Evolutionary conservation across 2,113 vertebrate genomes (phyloP).

Genomic region (rabbit (Oryctolagus cuniculus)): mOryCun1.1 NC_091442.1:30257501-30258000

Average conservation of each 20-base stretch:
- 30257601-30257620: neutral
- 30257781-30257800: slow-evolving; percentile 98
- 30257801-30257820: slow-evolving; percentile 98
- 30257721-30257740: neutral
- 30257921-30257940: neutral
- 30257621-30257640: neutral
- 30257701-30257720: neutral
- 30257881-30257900: slow-evolving; percentile 91
- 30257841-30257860: slow-evolving; percentile 96
- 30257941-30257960: neutral
- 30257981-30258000: neutral
- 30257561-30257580: neutral
- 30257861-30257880: slow-evolving; percentile 95
- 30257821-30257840: slow-evolving; percentile 98
- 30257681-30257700: neutral
- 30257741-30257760: slow-evolving; percentile 89
- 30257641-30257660: neutral
- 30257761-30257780: slow-evolving; percentile 97
- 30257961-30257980: neutral
- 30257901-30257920: slow-evolving; percentile 93
- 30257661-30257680: neutral
- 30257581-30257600: neutral
- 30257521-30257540: neutral
- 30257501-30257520: slow-evolving; percentile 15
- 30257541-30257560: neutral